Evolutionary conservation across 1,140 invertebrate genomes (phyloP), one percentile per base, ranked within the genome.

Genomic region (Neodiprion fabricii): DNA sequence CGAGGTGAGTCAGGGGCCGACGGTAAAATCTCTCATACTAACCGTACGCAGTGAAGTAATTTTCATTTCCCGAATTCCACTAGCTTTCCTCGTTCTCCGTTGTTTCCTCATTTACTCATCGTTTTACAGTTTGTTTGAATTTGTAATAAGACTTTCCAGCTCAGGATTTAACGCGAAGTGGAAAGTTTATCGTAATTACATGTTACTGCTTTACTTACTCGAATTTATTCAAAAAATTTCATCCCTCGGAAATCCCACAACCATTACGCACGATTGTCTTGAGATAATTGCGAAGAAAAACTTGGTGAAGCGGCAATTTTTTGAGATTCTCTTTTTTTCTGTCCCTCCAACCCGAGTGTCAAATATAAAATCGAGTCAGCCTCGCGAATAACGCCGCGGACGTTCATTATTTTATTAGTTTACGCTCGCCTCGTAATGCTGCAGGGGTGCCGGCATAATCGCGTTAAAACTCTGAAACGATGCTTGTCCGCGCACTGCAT

Each of bases 401-500:
- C 53, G 53, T 61, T 61, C 53, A 9, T 61, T 61, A 61, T 61
- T 61, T 61, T 61, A 61, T 61, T 7, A 61, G 8, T 61, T 61
- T 17, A 61, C n/a, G n/a, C 53, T 4, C 11, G 53, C 11, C n/a
- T 17, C 53, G 53, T 61, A 9, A 3, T 61, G n/a, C 53, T 12
- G 53, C n/a, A 61, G 53, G 53, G 11, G 53, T 61, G 53, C 11
- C 11, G 4, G 9, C 53, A 61, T 61, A 61, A 61, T 17, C 53
- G 53, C 53, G 7, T 61, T 61, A 61, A 61, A 61, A 61, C 53
- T 61, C n/a, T 12, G 4, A 9, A 61, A 61, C 9, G 53, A 61
- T 61, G 53, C 53, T 61, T 17, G 53, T 61, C 53, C 53, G n/a
- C 11, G 53, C 53, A 61, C 53, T 61, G 53, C 53, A 61, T 61